Conservation (phyloP, 2,797 vertebrate genomes). For the Oophaga sylvatica region DNA sequence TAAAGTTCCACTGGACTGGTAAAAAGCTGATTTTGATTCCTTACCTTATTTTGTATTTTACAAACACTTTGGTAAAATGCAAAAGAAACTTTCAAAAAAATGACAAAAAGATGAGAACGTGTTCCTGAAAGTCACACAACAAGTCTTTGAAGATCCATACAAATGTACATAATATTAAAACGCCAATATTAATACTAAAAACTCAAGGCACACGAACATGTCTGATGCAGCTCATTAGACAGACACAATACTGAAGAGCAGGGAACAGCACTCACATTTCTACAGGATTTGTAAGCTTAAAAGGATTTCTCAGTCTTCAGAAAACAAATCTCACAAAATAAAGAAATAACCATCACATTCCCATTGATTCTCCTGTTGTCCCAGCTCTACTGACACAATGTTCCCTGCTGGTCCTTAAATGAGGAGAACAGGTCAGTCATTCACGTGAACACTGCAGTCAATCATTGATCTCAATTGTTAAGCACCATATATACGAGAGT, state of each 20-base stretch:
- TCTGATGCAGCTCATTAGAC: background rate
- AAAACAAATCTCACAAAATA: no score
- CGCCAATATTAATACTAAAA: background rate
- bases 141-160: background rate
- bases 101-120: background rate
- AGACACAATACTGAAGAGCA: background rate
- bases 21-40: background rate
- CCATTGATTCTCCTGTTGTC: no score
- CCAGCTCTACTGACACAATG: no score
- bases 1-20: background rate
- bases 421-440: no score
- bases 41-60: background rate
- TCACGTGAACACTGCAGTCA: no score
- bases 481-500: no score
- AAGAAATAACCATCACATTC: no score
- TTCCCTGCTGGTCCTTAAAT: no score
- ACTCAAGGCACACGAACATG: constrained; percentile 5
- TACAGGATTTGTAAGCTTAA: background rate
- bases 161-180: background rate
- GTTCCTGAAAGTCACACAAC: background rate
- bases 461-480: no score
- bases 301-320: no score
- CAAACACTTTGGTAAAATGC: background rate
- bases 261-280: background rate
- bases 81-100: background rate